A percentile compares a stretch with the other conserved stretches of the same genome.
Evolutionary conservation across 1,140 invertebrate genomes (phyloP).

Genomic region (Oryctes rhinoceros): DNA sequence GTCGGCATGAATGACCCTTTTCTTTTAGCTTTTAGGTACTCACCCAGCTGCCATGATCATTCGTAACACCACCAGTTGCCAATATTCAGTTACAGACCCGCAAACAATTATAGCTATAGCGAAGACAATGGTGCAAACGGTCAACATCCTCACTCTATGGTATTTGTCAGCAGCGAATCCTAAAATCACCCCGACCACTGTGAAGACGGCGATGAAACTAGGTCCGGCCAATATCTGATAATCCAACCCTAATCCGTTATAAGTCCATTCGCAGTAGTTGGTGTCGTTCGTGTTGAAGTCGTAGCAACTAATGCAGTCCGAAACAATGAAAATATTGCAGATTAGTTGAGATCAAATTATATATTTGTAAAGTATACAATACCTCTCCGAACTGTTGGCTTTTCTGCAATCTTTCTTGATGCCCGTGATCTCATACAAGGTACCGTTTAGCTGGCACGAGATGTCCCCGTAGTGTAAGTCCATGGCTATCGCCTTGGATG

Average conservation of each 20-base stretch:
- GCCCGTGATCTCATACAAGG: constrained; percentile 65
- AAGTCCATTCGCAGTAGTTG: constrained; percentile 87
- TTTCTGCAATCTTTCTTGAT: constrained; percentile 73
- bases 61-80: constrained; percentile 87
- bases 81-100: constrained; percentile 85
- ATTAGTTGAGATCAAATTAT: too few species aligned
- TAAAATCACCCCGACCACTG: constrained; percentile 83
- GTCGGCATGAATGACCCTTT: too few species aligned
- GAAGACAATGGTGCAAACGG: constrained; percentile 81
- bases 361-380: constrained; percentile 55
- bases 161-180: constrained; percentile 85
- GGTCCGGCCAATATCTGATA: constrained; percentile 93
- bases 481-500: constrained; percentile 82
- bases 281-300: constrained; percentile 74
- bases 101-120: constrained; percentile 84
- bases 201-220: constrained; percentile 90
- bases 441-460: constrained; percentile 80
- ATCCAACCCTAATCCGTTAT: constrained; percentile 89
- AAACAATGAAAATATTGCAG: constrained; percentile 23
- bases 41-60: constrained; percentile 88
- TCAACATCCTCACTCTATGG: constrained; percentile 78
- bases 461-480: constrained; percentile 90
- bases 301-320: constrained; percentile 67
- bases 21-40: too few species aligned
- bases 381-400: constrained; percentile 71